Percentiles rank a stretch among this genome's conserved stretches.
phyloP scores from a whole-genome alignment of 2,797 vertebrate genomes.

The Staurois parvus region DNA sequence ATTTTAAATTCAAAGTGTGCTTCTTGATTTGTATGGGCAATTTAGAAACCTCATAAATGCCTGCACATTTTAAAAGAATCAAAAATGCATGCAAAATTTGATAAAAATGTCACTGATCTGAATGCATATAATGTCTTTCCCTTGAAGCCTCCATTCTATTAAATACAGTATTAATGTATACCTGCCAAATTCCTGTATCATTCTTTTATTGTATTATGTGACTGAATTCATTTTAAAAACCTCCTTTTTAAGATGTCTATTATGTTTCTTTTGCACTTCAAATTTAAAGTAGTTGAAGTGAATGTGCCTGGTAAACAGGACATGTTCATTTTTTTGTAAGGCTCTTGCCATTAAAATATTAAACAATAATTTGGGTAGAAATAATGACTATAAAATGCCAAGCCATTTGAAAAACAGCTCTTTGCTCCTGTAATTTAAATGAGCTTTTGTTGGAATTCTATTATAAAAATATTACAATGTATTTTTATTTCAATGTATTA shows the following conservation, averaged over 20 bases:
- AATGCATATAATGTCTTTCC: conserved; percentile 58
- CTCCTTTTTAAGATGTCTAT: conserved; percentile 45
- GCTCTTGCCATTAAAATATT: conserved; percentile 9
- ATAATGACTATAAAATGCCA: background rate
- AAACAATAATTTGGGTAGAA: conserved; percentile 6
- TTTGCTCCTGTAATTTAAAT: background rate
- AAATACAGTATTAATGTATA: conserved; percentile 51
- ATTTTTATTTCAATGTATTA: background rate
- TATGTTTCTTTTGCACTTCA: conserved; percentile 49
- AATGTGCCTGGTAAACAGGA: conserved; percentile 7
- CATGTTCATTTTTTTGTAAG: background rate
- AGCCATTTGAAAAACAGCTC: background rate
- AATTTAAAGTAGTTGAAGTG: conserved; percentile 27
- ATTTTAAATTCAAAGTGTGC: conserved; percentile 59
- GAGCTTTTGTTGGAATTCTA: background rate
- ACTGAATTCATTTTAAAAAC: conserved; percentile 54
- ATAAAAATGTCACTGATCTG: conserved; percentile 60
- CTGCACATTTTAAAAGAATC: conserved; percentile 55
- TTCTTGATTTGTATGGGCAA: conserved; percentile 61
- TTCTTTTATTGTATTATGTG: conserved; percentile 53
- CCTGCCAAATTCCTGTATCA: conserved; percentile 43
- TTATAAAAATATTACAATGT: background rate
- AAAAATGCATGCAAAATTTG: conserved; percentile 61
- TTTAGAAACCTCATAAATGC: conserved; percentile 59
- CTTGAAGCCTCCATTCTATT: conserved; percentile 41